phyloP scores from a whole-genome alignment of 2,888 invertebrate species.

The Tetragonula carbonaria region DNA sequence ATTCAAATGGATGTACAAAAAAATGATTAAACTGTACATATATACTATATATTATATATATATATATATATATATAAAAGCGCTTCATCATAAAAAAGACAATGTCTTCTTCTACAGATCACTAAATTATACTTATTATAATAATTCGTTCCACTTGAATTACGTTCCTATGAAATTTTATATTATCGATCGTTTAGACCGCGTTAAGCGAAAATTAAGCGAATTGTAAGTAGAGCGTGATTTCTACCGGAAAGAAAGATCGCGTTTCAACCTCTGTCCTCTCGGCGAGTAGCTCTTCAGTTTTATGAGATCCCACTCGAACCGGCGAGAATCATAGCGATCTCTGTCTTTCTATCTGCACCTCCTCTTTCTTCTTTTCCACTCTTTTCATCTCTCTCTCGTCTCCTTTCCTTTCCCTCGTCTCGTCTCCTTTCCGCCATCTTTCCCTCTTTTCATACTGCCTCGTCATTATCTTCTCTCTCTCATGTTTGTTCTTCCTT shows the following conservation, averaged over 20 bases:
- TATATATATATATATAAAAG: too few relatives aligned
- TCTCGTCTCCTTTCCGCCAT: not conserved
- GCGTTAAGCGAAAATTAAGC: not conserved
- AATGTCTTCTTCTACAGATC: not conserved
- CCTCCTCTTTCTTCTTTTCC: slow-evolving; percentile 2
- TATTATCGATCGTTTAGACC: slow-evolving; percentile 4
- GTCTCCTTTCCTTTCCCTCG: slow-evolving; percentile 7
- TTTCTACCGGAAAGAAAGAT: slow-evolving; percentile 51
- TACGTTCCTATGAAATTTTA: not conserved
- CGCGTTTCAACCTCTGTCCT: slow-evolving; percentile 48
- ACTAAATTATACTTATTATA: not conserved
- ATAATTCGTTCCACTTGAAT: not conserved
- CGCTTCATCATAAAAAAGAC: not conserved
- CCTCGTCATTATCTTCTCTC: not conserved
- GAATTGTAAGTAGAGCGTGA: slow-evolving; percentile 5
- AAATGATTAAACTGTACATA: too few relatives aligned
- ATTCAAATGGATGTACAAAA: too few relatives aligned
- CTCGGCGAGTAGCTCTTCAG: slow-evolving; percentile 60
- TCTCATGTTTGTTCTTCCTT: not conserved
- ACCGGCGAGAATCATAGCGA: slow-evolving; percentile 32
- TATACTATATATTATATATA: too few relatives aligned
- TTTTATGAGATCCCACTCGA: slow-evolving; percentile 63
- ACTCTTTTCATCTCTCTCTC: slow-evolving; percentile 11
- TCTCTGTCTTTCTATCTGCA: slow-evolving; percentile 36
- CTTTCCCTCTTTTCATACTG: not conserved